Base-by-base conservation (phyloP, 2,888 invertebrate genomes). In the Subacronicta megacephala region DNA sequence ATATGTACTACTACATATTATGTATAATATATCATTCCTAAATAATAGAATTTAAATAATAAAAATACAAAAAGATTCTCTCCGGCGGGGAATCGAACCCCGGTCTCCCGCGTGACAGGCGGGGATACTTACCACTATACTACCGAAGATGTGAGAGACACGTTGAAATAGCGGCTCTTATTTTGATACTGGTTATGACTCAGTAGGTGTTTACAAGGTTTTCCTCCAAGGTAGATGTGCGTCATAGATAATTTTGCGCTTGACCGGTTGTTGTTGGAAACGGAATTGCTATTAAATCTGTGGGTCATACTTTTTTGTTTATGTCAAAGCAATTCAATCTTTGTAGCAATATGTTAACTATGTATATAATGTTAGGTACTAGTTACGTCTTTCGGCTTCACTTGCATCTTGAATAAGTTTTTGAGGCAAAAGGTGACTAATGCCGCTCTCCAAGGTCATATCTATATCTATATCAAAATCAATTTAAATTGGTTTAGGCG, bases 41-140 rank as follows among this genome's bases (percentile, higher is more conserved):
- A n/a, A 31, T 31, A 31, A 1, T 1, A n/a, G 1, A 29, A 31
- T 5, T 31, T n/a, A n/a, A 31, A 31, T 31, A 5, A 56, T 29
- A 36, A 61, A 67, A 59, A 47, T 33, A 2, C 56, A 79, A 83
- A 84, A 84, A 75, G 60, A 41, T n/a, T 72, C 88, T 88, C 90
- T 88, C 90, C 93, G 92, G 93, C 94, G 92, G 94, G 94, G 94
- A 94, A 94, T 94, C 94, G 94, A 94, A 94, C 94, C 94, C 94
- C 92, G 93, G 94, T 94, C 94, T 94, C 94, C 93, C 94, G 94
- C 93, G 94, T 94, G 94, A 94, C 93, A 94, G 94, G 94, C 94
- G 93, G 94, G 94, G 94, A 94, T 94, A 94, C 94, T 94, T 67
- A 94, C 94, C 94, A 94, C 94, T 94, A 94, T 94, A 94, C 94